Evolutionary conservation across 2,113 vertebrate species (phyloP).

Genomic region (Vulpes lagopus): DNA sequence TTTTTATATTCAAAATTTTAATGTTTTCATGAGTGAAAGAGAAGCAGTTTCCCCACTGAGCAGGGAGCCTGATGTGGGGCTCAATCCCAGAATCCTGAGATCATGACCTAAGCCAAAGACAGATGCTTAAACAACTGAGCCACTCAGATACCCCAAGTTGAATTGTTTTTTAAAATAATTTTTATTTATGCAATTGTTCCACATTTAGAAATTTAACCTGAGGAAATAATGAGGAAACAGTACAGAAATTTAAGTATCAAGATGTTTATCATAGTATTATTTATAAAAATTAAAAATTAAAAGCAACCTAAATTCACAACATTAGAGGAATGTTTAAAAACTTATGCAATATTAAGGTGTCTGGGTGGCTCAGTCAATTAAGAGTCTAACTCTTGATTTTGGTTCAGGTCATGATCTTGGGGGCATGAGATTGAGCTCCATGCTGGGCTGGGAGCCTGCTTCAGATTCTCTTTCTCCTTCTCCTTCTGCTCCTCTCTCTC

Average conservation of each 20-base stretch:
- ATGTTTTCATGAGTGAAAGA: not conserved
- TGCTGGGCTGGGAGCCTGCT: not conserved
- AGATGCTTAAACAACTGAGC: not conserved
- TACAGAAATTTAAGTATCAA: slow-evolving; percentile 22
- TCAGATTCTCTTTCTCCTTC: not conserved
- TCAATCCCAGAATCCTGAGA: not conserved
- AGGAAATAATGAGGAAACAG: not conserved
- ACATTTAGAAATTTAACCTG: not conserved
- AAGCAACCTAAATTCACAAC: not conserved
- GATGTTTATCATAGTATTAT: not conserved
- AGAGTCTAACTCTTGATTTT: not conserved
- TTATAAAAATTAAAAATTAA: slow-evolving; percentile 20
- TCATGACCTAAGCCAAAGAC: not conserved
- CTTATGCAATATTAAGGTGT: not conserved
- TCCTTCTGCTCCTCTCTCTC: not conserved
- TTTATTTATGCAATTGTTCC: not conserved
- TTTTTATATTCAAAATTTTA: slow-evolving; percentile 25
- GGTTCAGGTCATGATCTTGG: not conserved
- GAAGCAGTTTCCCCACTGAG: not conserved
- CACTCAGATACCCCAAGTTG: not conserved
- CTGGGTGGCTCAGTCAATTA: not conserved
- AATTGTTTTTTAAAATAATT: not conserved
- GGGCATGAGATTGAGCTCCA: not conserved
- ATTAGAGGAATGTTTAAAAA: not conserved
- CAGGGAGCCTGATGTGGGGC: not conserved